Conservation (phyloP, 2,888 invertebrate species). For the Sarcophaga carnaria region DNA sequence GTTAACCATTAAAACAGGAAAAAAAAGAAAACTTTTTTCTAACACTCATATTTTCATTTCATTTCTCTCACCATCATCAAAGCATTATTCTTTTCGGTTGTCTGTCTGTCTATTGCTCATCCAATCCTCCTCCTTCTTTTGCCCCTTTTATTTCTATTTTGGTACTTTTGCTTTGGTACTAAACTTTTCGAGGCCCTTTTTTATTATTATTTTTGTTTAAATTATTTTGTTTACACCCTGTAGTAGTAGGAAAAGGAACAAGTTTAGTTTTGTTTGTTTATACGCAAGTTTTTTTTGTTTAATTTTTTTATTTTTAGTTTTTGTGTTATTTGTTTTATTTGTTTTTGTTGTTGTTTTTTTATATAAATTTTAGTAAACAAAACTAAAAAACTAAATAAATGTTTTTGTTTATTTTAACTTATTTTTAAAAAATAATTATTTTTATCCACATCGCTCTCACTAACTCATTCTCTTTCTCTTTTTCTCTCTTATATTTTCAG, state of each 20-base stretch:
- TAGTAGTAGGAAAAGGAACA: neutral
- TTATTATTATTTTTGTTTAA: neutral
- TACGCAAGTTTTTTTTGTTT: neutral
- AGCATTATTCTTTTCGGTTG: too few species aligned
- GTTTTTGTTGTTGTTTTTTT: too few species aligned
- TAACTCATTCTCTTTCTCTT: too few species aligned
- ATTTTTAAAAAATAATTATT: neutral
- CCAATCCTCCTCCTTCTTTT: neutral
- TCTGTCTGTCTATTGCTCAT: neutral
- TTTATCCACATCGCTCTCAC: too few species aligned
- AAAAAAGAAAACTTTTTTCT: neutral
- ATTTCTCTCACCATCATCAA: neutral
- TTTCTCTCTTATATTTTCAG: neutral
- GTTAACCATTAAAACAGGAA: too few species aligned
- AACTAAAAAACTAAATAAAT: too few species aligned
- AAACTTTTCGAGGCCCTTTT: neutral
- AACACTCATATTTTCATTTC: neutral
- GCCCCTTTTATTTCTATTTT: neutral
- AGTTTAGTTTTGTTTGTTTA: neutral
- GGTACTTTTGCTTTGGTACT: neutral
- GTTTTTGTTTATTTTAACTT: neutral
- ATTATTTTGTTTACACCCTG: neutral
- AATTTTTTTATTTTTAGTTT: too few species aligned
- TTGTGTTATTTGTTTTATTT: too few species aligned
- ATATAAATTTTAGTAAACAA: too few species aligned